phyloP scores from a whole-genome alignment of 2,113 vertebrate species.

The Rhegmatorhina hoffmannsi region DNA sequence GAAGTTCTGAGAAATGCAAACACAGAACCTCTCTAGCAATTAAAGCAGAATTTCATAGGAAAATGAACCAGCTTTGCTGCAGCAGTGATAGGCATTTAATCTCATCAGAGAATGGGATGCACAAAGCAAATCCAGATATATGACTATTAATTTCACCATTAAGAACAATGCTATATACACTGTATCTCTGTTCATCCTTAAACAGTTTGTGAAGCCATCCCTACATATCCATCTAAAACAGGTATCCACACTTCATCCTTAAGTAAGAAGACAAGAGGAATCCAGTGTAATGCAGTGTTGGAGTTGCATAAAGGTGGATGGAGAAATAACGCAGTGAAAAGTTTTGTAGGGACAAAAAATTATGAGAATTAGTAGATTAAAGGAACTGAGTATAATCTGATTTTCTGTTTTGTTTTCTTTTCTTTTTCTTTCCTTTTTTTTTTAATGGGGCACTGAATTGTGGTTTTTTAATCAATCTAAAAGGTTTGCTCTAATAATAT shows the following conservation, averaged over 20 bases:
- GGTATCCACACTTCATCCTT: not conserved
- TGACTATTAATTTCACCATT: not conserved
- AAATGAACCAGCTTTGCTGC: not conserved
- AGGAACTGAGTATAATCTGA: not conserved
- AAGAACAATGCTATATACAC: not conserved
- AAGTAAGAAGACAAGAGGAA: not conserved
- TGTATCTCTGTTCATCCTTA: not conserved
- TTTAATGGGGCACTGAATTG: not conserved
- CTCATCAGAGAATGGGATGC: not conserved
- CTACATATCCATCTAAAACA: not conserved
- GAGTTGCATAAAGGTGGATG: not conserved
- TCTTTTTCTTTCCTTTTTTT: not conserved
- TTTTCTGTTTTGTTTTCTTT: not conserved
- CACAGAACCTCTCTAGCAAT: not conserved
- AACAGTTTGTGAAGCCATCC: not conserved
- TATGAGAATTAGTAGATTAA: not conserved
- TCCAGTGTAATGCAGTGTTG: not conserved
- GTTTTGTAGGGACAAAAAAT: not conserved
- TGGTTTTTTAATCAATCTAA: not conserved
- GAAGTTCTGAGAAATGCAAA: not conserved
- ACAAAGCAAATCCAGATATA: not conserved
- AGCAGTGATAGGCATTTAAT: not conserved
- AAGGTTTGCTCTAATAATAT: not conserved
- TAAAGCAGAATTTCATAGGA: not conserved
- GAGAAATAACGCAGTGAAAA: not conserved